Base-by-base conservation (phyloP, 92 coral and sea anemone species). In the Siderastrea siderea region DNA sequence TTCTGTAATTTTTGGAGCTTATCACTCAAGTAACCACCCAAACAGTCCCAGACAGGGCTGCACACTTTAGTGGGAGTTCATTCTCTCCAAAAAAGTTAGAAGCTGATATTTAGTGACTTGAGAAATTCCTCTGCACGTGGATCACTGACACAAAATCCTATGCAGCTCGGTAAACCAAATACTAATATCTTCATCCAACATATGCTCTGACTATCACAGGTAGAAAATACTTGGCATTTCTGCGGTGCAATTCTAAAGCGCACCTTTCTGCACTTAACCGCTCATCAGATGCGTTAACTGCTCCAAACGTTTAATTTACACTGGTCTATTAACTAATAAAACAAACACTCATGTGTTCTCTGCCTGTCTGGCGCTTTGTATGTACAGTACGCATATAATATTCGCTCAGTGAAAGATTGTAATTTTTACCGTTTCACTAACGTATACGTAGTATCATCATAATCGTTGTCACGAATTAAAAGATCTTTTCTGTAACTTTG, bases 251-350 rank as follows among this genome's bases (percentile, higher is more conserved):
- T 26, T 19, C 60, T 13, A 17, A 52, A 52, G 43, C 50, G 17
- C 75, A 11, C 51, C 74, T 26, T 52, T 47, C 45, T 43, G 45
- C 7, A 53, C 11, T 80, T 9, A 49, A 80, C 71, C 43, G 84
- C 17, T 80, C 74, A 66, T 68, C 74, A 64, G 26, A 19, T 13
- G 72, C 3, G 3, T 49, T 44, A 64, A 64, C 52, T 65, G 55
- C 68, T 11, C 52, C 50, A 80, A 80, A 64, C 84, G 74, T 43
- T 65, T 51, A 80, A 50, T 80, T 65, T 51, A 43, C 64, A 63
- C 9, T 12, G 50, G 48, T 16, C 55, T 65, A 79, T 79, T 79
- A 80, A 50, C 59, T 26, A 67, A 44, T 57, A 64, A 77, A 80
- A 50, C 71, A 80, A 80, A 66, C 63, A 12, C 11, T 80, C 7